These are phyloP conservation scores for Stegodyphus dumicola DNA, from an alignment of 1,140 invertebrate species.

Conservation along the genomic window DNA sequence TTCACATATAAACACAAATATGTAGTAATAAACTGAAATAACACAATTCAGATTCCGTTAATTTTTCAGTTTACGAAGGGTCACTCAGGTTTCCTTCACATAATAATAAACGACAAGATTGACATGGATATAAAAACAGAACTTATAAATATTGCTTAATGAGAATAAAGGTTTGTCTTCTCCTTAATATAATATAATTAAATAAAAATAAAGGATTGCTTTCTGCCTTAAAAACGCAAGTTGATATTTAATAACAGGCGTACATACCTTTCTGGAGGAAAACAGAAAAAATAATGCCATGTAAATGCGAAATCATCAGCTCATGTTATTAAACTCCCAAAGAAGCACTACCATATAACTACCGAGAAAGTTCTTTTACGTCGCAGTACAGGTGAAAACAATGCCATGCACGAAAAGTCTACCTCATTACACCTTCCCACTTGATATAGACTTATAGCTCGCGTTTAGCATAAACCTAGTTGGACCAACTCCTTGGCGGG, in stretches of 20 bases:
- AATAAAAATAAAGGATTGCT: too few species aligned
- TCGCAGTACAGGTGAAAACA: constrained; percentile 21
- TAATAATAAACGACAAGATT: too few species aligned
- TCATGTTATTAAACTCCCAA: neutral
- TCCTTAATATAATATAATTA: too few species aligned
- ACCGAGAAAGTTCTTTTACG: neutral
- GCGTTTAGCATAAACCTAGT: constrained; percentile 7
- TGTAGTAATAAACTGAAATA: too few species aligned
- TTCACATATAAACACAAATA: too few species aligned
- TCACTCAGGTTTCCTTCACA: too few species aligned
- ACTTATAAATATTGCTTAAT: too few species aligned
- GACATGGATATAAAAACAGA: too few species aligned
- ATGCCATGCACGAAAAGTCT: constrained; percentile 27
- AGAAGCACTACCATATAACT: neutral
- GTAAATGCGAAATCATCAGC: neutral
- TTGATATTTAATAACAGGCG: neutral
- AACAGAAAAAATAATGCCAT: constrained; percentile 56
- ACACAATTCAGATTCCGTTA: too few species aligned
- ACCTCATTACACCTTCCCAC: constrained; percentile 1
- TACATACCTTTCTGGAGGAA: constrained; percentile 39
- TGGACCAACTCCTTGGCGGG: constrained; percentile 28
- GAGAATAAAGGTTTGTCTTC: too few species aligned
- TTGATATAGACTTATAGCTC: constrained; percentile 33
- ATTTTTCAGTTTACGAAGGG: too few species aligned
- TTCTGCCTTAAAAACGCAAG: too few species aligned